phyloP scores from a whole-genome alignment of 2,888 invertebrate species.

The Sipunculus nudus region DNA sequence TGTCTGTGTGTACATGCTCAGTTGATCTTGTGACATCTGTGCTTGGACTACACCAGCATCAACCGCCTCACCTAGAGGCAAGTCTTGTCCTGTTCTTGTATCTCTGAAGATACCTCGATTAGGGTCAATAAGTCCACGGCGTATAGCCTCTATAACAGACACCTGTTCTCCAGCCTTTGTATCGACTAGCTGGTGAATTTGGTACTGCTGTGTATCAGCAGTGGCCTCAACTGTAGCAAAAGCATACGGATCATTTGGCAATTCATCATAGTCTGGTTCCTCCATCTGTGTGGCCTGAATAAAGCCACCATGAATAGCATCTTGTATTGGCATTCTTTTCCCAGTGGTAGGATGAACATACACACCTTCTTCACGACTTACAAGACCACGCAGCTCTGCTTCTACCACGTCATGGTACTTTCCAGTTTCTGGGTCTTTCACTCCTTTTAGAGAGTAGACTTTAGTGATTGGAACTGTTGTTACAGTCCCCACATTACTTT shows the following conservation, averaged over 20 bases:
- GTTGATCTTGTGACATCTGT: constrained; percentile 7
- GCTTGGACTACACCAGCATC: constrained; percentile 80
- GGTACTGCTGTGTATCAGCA: too few relatives aligned
- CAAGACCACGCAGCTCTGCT: constrained; percentile 41
- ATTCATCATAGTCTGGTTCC: constrained; percentile 38
- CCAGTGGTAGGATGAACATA: constrained; percentile 76
- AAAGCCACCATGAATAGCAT: constrained; percentile 35
- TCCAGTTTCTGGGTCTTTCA: constrained; percentile 33
- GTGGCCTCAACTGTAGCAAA: constrained; percentile 45
- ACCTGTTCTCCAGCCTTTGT: constrained; percentile 76
- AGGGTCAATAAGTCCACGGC: constrained; percentile 86
- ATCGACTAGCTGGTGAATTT: constrained; percentile 71
- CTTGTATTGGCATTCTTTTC: constrained; percentile 75
- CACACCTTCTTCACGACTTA: constrained; percentile 40
- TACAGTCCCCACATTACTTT: constrained; percentile 15
- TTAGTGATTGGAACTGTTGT: constrained; percentile 24
- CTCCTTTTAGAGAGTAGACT: constrained; percentile 37
- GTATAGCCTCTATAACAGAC: constrained; percentile 92
- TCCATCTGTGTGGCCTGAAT: constrained; percentile 38
- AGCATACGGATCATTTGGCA: constrained; percentile 47
- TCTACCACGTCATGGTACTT: constrained; percentile 35
- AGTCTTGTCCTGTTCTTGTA: constrained; percentile 72
- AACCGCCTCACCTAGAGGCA: constrained; percentile 86
- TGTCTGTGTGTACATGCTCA: constrained; percentile 17
- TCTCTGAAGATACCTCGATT: constrained; percentile 74